phyloP scores from a whole-genome alignment of 2,888 invertebrate genomes.

The Willowsia nigromaculata region DNA sequence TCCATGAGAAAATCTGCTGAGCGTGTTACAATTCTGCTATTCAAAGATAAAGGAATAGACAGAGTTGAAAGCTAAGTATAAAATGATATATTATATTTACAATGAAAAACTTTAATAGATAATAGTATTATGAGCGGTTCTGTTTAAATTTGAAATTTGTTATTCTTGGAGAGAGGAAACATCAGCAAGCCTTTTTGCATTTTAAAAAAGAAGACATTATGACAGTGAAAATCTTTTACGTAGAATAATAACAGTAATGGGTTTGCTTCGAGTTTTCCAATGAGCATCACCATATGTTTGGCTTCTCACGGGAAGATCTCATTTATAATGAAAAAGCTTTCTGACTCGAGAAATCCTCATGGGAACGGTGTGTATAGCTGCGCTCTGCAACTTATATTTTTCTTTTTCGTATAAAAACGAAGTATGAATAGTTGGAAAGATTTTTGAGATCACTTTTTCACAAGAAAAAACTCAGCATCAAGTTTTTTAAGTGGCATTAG shows the following conservation, averaged over 20 bases:
- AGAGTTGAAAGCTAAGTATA: no score
- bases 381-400: background rate
- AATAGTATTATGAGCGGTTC: background rate
- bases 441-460: slow-evolving; percentile 17
- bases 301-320: slow-evolving; percentile 59
- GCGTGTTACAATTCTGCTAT: no score
- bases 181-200: background rate
- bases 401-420: background rate
- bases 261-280: background rate
- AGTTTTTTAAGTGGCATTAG: slow-evolving; percentile 54
- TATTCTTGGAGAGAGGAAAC: background rate
- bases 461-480: slow-evolving; percentile 2
- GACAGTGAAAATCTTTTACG: slow-evolving; percentile 25
- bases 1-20: no score
- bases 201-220: slow-evolving; percentile 25
- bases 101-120: background rate
- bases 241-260: slow-evolving; percentile 23
- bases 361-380: slow-evolving; percentile 24
- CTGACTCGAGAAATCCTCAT: slow-evolving; percentile 63
- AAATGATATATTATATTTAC: no score
- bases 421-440: background rate
- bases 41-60: no score
- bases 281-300: slow-evolving; percentile 49
- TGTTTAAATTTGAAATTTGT: background rate
- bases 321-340: slow-evolving; percentile 71